These are phyloP conservation scores for Phoxinus phoxinus DNA, from an alignment of 2,113 vertebrate genomes.

Conservation along the genomic window DNA sequence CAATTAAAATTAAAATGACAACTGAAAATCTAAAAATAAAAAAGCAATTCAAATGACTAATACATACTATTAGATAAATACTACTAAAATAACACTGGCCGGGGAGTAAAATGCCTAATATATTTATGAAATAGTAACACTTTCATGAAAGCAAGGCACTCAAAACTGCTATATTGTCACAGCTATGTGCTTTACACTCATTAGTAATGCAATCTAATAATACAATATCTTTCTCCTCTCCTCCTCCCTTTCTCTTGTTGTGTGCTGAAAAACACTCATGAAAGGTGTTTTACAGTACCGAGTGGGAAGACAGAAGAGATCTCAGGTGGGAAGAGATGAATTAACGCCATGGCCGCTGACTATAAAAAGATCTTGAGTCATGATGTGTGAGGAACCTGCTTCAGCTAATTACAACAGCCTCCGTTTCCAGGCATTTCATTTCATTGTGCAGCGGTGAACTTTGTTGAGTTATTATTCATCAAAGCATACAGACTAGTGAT, in stretches of 20 bases:
- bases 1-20: not conserved
- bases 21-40: not conserved
- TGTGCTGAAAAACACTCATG: not conserved
- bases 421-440: not conserved
- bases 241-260: not conserved
- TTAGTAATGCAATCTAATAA: not conserved
- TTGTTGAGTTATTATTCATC: not conserved
- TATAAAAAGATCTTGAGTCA: constrained; percentile 57
- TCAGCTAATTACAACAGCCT: constrained; percentile 51
- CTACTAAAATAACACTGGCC: not conserved
- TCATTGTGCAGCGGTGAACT: not conserved
- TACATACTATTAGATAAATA: not conserved
- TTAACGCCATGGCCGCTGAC: constrained; percentile 39
- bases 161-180: not conserved
- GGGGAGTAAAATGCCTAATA: not conserved
- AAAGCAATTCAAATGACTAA: not conserved
- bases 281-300: constrained; percentile 32
- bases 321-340: constrained; percentile 38
- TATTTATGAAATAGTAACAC: not conserved
- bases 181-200: not conserved
- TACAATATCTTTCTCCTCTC: not conserved
- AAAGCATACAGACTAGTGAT: not conserved
- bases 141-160: not conserved
- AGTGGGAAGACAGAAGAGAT: constrained; percentile 3
- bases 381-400: constrained; percentile 51